Evolutionary conservation across 2,888 invertebrate genomes (phyloP).

Genomic region (Odontocerum albicorne): DNA sequence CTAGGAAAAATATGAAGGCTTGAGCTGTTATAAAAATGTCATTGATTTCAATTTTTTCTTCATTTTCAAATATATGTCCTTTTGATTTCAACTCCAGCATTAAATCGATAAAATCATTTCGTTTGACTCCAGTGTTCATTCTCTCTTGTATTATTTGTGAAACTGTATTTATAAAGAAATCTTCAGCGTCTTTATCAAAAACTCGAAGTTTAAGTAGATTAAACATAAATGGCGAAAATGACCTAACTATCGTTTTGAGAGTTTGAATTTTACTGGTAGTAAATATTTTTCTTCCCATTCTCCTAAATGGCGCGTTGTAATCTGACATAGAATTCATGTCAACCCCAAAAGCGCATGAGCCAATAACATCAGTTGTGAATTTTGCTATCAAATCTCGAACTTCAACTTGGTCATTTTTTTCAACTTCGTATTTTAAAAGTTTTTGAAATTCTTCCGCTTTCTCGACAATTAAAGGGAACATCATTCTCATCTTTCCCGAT

Average conservation of each 20-base stretch:
- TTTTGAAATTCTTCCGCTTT: conserved; percentile 41
- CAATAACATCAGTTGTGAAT: conserved; percentile 37
- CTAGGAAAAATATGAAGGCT: conserved; percentile 49
- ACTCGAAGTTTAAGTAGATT: conserved; percentile 29
- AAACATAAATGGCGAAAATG: conserved; percentile 3
- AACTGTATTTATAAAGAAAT: conserved; percentile 32
- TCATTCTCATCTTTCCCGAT: conserved; percentile 45
- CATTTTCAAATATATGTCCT: not conserved
- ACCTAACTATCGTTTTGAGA: conserved; percentile 11
- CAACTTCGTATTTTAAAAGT: conserved; percentile 31
- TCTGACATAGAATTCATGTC: conserved; percentile 22
- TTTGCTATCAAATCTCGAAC: conserved; percentile 21
- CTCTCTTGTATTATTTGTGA: conserved; percentile 27
- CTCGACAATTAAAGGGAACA: conserved; percentile 44
- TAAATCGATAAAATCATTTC: conserved; percentile 30
- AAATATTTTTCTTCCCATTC: conserved; percentile 28
- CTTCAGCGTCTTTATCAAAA: conserved; percentile 37
- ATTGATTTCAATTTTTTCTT: conserved; percentile 39
- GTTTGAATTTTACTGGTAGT: too few relatives aligned
- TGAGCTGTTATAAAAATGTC: conserved; percentile 46
- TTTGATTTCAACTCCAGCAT: conserved; percentile 28
- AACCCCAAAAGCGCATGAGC: conserved; percentile 40
- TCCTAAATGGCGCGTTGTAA: conserved; percentile 14
- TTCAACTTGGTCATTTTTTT: conserved; percentile 9
- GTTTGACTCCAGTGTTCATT: conserved; percentile 14